Percentiles rank a stretch among this genome's conserved stretches.
phyloP scores from a whole-genome alignment of 2,888 invertebrate species.

The Euproctis similis region DNA sequence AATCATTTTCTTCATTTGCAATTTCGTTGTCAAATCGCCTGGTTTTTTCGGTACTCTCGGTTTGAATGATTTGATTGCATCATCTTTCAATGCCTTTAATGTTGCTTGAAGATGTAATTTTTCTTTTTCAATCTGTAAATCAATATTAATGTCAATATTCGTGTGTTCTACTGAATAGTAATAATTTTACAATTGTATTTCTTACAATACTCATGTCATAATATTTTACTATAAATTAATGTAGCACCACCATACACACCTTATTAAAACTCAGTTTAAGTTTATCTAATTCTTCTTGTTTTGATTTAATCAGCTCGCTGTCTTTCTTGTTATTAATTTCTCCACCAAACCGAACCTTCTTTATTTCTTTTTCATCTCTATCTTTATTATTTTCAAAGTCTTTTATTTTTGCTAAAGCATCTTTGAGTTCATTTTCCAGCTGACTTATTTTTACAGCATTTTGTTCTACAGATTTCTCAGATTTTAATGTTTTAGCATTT shows the following conservation, averaged over 20 bases:
- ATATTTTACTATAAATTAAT: not conserved
- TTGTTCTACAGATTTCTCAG: conserved; percentile 74
- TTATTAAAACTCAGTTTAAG: conserved; percentile 70
- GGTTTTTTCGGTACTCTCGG: conserved; percentile 83
- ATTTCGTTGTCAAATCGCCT: conserved; percentile 82
- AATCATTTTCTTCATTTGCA: conserved; percentile 87
- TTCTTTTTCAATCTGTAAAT: conserved; percentile 77
- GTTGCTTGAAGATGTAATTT: conserved; percentile 79
- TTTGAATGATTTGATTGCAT: conserved; percentile 79
- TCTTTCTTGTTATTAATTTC: conserved; percentile 59
- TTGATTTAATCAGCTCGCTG: conserved; percentile 52
- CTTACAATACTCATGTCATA: not conserved
- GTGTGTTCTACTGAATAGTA: too few species aligned
- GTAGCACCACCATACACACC: conserved; percentile 36
- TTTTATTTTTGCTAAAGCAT: conserved; percentile 75
- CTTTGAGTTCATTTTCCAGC: conserved; percentile 78
- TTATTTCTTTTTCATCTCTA: conserved; percentile 67
- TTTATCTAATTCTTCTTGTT: conserved; percentile 72
- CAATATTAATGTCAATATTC: too few species aligned
- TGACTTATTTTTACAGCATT: conserved; percentile 77
- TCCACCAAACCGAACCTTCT: conserved; percentile 65
- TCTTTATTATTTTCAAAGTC: conserved; percentile 63
- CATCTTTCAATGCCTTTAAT: conserved; percentile 79
- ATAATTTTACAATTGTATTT: too few species aligned
- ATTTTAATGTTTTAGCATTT: conserved; percentile 68